A percentile compares a stretch with the other conserved stretches of the same genome.
Evolutionary conservation across 1,140 invertebrate species (phyloP).

Genomic region (Drosophila baimaii): DNA sequence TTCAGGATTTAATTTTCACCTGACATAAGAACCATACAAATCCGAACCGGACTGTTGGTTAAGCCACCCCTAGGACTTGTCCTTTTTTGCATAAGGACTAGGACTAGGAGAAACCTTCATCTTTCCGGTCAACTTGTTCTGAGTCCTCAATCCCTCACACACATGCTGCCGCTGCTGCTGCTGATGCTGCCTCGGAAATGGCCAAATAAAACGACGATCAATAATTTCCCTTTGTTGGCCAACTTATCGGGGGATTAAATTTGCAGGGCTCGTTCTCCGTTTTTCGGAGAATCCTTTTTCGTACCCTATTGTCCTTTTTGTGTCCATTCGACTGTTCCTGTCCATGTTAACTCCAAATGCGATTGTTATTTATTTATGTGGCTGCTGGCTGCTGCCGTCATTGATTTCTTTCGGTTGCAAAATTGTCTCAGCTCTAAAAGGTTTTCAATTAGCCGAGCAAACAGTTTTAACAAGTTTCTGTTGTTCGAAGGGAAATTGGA

Average conservation of each 20-base stretch:
- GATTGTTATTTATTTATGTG: conserved; percentile 65
- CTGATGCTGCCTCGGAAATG: conserved; percentile 56
- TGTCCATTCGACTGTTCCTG: conserved; percentile 31
- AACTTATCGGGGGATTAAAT: conserved; percentile 71
- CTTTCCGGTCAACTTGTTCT: conserved; percentile 67
- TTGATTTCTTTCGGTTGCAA: conserved; percentile 36
- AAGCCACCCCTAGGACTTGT: conserved; percentile 17
- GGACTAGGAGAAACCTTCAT: conserved; percentile 16
- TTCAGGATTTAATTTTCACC: background rate
- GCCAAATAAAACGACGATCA: conserved; percentile 74
- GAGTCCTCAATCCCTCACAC: conserved; percentile 27
- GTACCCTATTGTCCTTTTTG: conserved; percentile 46
- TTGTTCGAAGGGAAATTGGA: conserved; percentile 47
- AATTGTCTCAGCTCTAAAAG: conserved; percentile 56
- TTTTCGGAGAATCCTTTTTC: conserved; percentile 41
- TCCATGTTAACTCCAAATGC: conserved; percentile 45
- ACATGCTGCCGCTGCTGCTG: conserved; percentile 1
- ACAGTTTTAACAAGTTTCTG: conserved; percentile 55
- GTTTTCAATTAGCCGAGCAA: conserved; percentile 64
- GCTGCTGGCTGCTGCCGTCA: conserved; percentile 10
- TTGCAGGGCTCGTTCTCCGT: conserved; percentile 55
- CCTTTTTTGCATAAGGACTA: conserved; percentile 57
- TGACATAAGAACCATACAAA: background rate
- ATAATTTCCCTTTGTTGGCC: conserved; percentile 65
- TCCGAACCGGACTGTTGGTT: conserved; percentile 27